phyloP scores from a whole-genome alignment of 2,888 invertebrate genomes.

The Microdon myrmicae region DNA sequence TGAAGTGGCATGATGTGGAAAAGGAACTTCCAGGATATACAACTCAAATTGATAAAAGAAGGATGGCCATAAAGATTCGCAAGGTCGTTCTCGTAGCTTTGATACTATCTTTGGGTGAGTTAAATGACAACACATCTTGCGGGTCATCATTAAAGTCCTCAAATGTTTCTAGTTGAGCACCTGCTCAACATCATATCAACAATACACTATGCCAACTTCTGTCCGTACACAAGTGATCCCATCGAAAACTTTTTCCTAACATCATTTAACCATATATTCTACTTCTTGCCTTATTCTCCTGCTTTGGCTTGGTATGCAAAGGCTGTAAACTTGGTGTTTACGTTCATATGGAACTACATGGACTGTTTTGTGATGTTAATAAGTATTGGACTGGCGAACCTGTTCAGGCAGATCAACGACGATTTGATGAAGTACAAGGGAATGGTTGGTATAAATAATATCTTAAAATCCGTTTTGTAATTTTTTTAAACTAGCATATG shows the following conservation, averaged over 20 bases:
- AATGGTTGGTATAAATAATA: constrained; percentile 63
- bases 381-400: constrained; percentile 74
- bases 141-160: not conserved
- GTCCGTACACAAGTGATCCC: constrained; percentile 60
- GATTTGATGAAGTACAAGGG: constrained; percentile 68
- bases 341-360: constrained; percentile 79
- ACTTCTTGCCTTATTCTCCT: constrained; percentile 56
- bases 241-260: constrained; percentile 59
- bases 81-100: constrained; percentile 67
- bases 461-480: not conserved
- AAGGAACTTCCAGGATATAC: constrained; percentile 62
- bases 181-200: constrained; percentile 59
- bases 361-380: constrained; percentile 79
- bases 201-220: constrained; percentile 59
- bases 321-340: constrained; percentile 71
- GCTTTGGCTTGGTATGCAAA: constrained; percentile 59
- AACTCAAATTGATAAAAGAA: constrained; percentile 59
- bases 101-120: constrained; percentile 67
- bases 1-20: constrained; percentile 68
- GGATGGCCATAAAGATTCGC: constrained; percentile 65
- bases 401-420: constrained; percentile 74
- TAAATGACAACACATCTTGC: not conserved
- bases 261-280: constrained; percentile 59
- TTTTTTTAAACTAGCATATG: constrained; percentile 56
- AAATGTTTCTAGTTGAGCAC: constrained; percentile 59